Evolutionary conservation across 1,140 invertebrate genomes (phyloP).

Genomic region (Archivesica marissinica): DNA sequence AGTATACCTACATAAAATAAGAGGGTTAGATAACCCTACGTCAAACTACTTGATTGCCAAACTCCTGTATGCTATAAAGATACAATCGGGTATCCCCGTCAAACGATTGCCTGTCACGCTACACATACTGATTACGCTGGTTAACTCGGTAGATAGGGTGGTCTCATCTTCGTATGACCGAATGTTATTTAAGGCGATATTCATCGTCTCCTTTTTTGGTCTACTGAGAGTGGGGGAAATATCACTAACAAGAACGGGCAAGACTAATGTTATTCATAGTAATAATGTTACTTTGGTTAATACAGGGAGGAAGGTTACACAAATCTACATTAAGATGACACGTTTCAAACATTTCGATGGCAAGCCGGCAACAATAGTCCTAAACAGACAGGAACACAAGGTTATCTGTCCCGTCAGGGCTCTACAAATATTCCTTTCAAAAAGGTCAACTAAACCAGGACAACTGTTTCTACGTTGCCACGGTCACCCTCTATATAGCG

Average conservation of each 20-base stretch:
- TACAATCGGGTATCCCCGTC: not conserved
- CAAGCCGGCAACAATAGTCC: not conserved
- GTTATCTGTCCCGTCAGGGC: not conserved
- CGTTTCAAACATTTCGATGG: conserved; percentile 7
- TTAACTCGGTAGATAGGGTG: not conserved
- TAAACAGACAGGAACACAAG: not conserved
- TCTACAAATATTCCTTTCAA: not conserved
- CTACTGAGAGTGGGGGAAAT: conserved; percentile 13
- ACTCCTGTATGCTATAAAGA: not conserved
- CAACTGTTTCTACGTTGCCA: not conserved
- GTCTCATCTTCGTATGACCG: not conserved
- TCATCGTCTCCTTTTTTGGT: not conserved
- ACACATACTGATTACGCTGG: not conserved
- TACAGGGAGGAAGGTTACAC: not conserved
- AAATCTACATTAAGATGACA: not conserved
- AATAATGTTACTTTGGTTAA: not conserved
- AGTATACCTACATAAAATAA: conserved; percentile 18
- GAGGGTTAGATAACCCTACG: not conserved
- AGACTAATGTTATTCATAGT: not conserved
- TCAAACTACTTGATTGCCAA: conserved; percentile 5
- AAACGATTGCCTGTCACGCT: conserved; percentile 11
- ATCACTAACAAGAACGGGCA: not conserved
- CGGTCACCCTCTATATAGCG: not conserved
- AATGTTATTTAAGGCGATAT: not conserved
- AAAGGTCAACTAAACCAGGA: not conserved